phyloP scores from a whole-genome alignment of 37 sponge, comb jelly and placozoan species.

The Halichondria panicea region DNA sequence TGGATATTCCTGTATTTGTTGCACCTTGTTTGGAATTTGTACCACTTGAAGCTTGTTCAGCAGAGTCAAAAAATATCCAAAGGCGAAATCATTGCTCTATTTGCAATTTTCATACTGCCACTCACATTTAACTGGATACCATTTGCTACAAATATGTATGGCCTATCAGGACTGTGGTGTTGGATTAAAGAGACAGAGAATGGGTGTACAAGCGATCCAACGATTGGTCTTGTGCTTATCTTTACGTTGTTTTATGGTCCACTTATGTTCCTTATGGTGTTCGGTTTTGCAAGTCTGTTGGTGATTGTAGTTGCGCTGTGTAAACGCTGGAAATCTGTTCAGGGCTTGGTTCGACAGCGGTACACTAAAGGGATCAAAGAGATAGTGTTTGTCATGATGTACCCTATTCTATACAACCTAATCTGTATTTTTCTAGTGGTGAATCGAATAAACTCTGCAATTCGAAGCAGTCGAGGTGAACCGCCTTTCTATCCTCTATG shows the following conservation, averaged over 20 bases:
- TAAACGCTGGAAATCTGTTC: not conserved
- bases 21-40: not conserved
- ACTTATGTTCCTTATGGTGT: not conserved
- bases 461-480: not conserved
- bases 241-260: not conserved
- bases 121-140: too few species aligned
- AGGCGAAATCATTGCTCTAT: not conserved
- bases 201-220: not conserved
- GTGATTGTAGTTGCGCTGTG: not conserved
- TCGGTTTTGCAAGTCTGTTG: not conserved
- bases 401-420: constrained; percentile 1
- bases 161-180: not conserved
- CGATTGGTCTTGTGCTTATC: not conserved
- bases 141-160: too few species aligned
- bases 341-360: not conserved
- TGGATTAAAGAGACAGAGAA: not conserved
- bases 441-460: not conserved
- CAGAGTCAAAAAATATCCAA: not conserved
- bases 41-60: not conserved
- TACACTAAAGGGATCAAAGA: too few species aligned
- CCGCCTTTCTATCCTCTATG: not conserved
- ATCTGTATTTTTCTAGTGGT: not conserved
- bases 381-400: not conserved
- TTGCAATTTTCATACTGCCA: too few species aligned
- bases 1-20: not conserved